These are phyloP conservation scores for Serrognathus titanus DNA, from an alignment of 2,888 invertebrate species.

Conservation along the genomic window DNA sequence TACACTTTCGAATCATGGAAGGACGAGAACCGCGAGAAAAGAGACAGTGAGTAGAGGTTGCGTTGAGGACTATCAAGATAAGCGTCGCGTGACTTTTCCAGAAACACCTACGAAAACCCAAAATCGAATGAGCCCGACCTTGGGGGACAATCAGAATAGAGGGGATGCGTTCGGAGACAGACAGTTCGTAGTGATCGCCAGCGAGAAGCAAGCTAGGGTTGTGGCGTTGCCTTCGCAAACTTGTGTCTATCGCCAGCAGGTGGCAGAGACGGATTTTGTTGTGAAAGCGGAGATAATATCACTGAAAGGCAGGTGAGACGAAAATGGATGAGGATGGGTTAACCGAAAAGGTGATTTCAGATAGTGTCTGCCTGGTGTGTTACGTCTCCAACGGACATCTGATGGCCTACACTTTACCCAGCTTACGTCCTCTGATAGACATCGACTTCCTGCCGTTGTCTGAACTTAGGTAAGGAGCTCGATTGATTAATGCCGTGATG, in stretches of 20 bases:
- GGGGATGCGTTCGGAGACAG: slow-evolving; percentile 65
- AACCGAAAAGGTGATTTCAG: slow-evolving; percentile 53
- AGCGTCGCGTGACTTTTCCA: slow-evolving; percentile 27
- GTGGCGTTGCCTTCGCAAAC: slow-evolving; percentile 93
- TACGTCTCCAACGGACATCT: slow-evolving; percentile 94
- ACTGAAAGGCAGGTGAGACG: slow-evolving; percentile 68
- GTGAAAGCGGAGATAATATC: slow-evolving; percentile 91
- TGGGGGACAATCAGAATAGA: slow-evolving; percentile 47
- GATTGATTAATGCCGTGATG: too few relatives aligned
- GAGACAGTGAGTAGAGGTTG: slow-evolving; percentile 22
- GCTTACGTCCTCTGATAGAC: slow-evolving; percentile 87
- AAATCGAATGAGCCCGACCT: slow-evolving; percentile 75
- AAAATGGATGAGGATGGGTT: too few relatives aligned
- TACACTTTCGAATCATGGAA: slow-evolving; percentile 90
- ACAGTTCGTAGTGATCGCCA: slow-evolving; percentile 90
- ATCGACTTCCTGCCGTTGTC: slow-evolving; percentile 91
- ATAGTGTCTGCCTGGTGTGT: slow-evolving; percentile 90
- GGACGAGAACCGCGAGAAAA: slow-evolving; percentile 72
- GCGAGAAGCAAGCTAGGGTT: slow-evolving; percentile 92
- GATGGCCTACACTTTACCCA: slow-evolving; percentile 91
- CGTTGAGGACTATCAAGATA: background rate
- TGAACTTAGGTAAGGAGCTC: slow-evolving; percentile 76
- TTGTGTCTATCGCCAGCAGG: slow-evolving; percentile 88
- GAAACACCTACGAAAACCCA: slow-evolving; percentile 66
- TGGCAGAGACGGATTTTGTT: slow-evolving; percentile 90